A percentile compares a stretch with the other conserved stretches of the same genome.
Conservation (phyloP, 2,113 vertebrate species). For the Proteles cristata region DNA sequence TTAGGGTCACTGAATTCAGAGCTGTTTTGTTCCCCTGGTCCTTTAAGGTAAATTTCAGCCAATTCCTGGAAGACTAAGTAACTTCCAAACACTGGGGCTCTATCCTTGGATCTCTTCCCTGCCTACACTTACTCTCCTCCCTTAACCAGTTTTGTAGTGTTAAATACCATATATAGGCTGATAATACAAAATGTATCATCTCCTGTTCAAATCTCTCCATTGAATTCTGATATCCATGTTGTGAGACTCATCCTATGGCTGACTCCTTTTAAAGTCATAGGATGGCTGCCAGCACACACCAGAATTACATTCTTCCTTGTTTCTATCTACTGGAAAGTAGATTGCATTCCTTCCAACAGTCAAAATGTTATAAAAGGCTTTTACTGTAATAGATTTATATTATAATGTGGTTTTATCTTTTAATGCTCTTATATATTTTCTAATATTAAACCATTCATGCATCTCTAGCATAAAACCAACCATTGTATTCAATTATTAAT, state of each 20-base stretch:
- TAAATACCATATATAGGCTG: neutral
- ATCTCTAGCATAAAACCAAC: slow-evolving; percentile 15
- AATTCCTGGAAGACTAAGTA: neutral
- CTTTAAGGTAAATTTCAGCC: slow-evolving; percentile 18
- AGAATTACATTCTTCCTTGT: neutral
- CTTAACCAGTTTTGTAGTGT: neutral
- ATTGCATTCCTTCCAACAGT: neutral
- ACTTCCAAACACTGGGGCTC: neutral
- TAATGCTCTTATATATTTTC: neutral
- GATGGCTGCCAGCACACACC: neutral
- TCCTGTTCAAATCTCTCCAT: slow-evolving; percentile 18
- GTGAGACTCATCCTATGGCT: neutral
- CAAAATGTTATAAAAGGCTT: slow-evolving; percentile 20
- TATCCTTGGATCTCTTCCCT: slow-evolving; percentile 1
- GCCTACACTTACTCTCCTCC: neutral
- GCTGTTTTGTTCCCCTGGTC: neutral
- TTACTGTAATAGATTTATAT: slow-evolving; percentile 22
- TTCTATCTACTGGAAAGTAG: slow-evolving; percentile 10
- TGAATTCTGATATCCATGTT: slow-evolving; percentile 4
- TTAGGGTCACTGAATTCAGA: neutral
- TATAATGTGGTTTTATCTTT: slow-evolving; percentile 12
- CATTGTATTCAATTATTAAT: slow-evolving; percentile 40
- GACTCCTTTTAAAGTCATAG: slow-evolving; percentile 7
- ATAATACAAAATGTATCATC: slow-evolving; percentile 7
- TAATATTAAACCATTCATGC: slow-evolving; percentile 5